Evolutionary conservation across 1,140 invertebrate species (phyloP).

Genomic region (Drosophila sproati): DNA sequence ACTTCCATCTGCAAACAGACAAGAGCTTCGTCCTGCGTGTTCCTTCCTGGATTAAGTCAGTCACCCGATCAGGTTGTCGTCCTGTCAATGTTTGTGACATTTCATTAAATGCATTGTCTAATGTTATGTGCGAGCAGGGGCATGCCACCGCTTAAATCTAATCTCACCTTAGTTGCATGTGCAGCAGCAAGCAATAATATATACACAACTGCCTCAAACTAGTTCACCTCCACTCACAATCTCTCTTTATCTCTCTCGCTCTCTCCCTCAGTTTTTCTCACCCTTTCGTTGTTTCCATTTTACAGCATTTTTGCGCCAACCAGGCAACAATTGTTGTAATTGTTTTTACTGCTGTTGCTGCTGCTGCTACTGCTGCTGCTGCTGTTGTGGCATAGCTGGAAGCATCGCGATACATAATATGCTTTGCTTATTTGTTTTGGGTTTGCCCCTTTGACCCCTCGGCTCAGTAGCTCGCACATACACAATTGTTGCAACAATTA

Average conservation of each 20-base stretch:
- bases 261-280: neutral
- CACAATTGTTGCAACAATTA: constrained; percentile 78
- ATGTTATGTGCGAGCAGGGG: neutral
- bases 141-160: neutral
- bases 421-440: constrained; percentile 58
- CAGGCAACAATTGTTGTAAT: constrained; percentile 37
- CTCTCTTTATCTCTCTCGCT: neutral
- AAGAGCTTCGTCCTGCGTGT: neutral
- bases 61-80: neutral
- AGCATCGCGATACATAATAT: constrained; percentile 52
- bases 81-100: constrained; percentile 44
- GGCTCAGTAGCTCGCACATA: constrained; percentile 9
- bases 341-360: neutral
- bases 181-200: constrained; percentile 27
- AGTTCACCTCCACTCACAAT: too few species aligned
- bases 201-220: neutral
- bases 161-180: constrained; percentile 19
- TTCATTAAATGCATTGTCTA: constrained; percentile 30
- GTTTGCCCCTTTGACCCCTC: constrained; percentile 6
- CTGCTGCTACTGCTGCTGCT: constrained; percentile 10
- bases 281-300: constrained; percentile 8
- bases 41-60: neutral
- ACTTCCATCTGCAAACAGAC: neutral
- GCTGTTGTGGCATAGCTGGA: constrained; percentile 28
- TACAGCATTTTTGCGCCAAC: constrained; percentile 41